These are phyloP conservation scores for Chrysomallon squamiferum DNA, from an alignment of 1,140 invertebrate genomes.

Conservation along the genomic window DNA sequence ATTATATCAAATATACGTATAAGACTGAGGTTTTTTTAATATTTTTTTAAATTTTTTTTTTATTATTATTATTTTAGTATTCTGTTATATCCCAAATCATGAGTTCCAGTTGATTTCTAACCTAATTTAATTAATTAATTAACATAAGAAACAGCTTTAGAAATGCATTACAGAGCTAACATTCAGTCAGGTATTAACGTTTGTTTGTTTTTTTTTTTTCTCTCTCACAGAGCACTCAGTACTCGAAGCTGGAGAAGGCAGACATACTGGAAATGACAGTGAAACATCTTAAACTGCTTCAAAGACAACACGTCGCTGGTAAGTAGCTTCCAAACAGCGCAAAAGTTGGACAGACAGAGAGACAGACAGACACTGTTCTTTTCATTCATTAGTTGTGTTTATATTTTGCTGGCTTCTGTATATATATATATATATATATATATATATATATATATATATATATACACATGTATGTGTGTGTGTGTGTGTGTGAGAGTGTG, in stretches of 20 bases:
- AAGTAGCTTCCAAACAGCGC: too few species aligned
- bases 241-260: slow-evolving; percentile 93
- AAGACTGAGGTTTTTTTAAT: background rate
- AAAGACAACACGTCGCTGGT: slow-evolving; percentile 42
- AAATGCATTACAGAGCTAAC: background rate
- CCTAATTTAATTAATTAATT: background rate
- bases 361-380: too few species aligned
- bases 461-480: too few species aligned
- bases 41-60: background rate
- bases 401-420: too few species aligned
- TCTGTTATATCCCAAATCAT: background rate
- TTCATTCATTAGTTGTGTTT: too few species aligned
- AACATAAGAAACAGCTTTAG: too few species aligned
- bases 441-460: too few species aligned
- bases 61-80: background rate
- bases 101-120: background rate
- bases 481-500: background rate
- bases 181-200: background rate
- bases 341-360: too few species aligned
- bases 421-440: too few species aligned
- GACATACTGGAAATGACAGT: slow-evolving; percentile 98
- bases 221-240: slow-evolving; percentile 47
- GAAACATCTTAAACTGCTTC: slow-evolving; percentile 74
- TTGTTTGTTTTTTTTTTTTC: slow-evolving; percentile 6
- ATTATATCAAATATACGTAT: background rate